Conservation (phyloP, 1,140 invertebrate genomes). For the Eumaeus atala region DNA sequence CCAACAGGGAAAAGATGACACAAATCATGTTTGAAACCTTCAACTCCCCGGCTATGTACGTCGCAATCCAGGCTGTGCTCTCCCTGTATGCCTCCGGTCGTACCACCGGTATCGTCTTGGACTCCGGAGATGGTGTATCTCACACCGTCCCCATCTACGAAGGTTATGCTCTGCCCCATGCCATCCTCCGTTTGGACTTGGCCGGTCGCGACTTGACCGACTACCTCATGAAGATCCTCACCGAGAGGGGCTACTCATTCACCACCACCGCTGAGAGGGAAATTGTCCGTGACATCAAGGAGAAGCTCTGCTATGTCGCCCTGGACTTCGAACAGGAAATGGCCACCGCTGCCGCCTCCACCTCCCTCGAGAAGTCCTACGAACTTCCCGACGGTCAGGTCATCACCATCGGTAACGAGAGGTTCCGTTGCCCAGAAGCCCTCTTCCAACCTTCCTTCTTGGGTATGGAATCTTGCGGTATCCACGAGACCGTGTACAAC, state of each 20-base stretch:
- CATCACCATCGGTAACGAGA: conserved; percentile 96
- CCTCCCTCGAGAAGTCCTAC: conserved; percentile 94
- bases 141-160: conserved; percentile 92
- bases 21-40: conserved; percentile 90
- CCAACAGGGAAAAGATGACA: conserved; percentile 90
- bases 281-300: conserved; percentile 97
- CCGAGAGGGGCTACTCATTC: conserved; percentile 96
- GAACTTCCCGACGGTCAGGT: conserved; percentile 96
- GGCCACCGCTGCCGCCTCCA: conserved; percentile 93
- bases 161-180: conserved; percentile 83
- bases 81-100: conserved; percentile 91
- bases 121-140: conserved; percentile 89
- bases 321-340: conserved; percentile 96
- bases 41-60: conserved; percentile 86
- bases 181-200: conserved; percentile 91
- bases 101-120: conserved; percentile 90
- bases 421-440: conserved; percentile 98
- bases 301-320: conserved; percentile 93
- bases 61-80: conserved; percentile 87
- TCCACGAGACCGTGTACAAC: conserved; percentile 96
- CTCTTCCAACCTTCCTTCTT: conserved; percentile 97
- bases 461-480: conserved; percentile 96
- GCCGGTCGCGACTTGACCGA: conserved; percentile 96
- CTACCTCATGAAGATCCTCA: conserved; percentile 97
- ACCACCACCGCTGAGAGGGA: conserved; percentile 97